Conservation (phyloP, 2,797 vertebrate genomes). For the Acanthornis magna region DNA sequence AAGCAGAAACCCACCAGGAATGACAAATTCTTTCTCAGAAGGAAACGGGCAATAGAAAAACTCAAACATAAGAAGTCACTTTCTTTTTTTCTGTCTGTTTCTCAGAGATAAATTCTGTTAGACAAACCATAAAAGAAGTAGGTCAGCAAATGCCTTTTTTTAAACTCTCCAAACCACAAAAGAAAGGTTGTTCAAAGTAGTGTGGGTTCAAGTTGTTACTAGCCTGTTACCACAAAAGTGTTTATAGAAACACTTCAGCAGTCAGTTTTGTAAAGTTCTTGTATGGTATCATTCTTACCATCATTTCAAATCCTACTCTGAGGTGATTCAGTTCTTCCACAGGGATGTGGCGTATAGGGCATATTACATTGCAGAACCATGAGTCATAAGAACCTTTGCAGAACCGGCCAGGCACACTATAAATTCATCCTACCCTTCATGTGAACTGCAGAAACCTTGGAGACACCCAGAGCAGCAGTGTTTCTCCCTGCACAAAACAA, state of each 20-base stretch:
- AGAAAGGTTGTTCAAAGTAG: neutral
- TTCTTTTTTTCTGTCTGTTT: neutral
- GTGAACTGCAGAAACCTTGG: slow-evolving; percentile 14
- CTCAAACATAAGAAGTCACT: neutral
- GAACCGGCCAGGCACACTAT: slow-evolving; percentile 51
- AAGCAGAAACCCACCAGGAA: neutral
- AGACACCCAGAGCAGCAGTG: neutral
- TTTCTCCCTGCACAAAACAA: neutral
- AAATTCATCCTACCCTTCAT: slow-evolving; percentile 35
- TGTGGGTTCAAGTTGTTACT: neutral
- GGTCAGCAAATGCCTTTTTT: neutral
- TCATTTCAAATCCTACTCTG: slow-evolving; percentile 26
- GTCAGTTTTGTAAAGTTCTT: slow-evolving; percentile 1
- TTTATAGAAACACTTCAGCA: slow-evolving; percentile 5
- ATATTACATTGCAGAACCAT: slow-evolving; percentile 10
- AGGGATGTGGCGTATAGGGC: slow-evolving; percentile 7
- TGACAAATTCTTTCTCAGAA: neutral
- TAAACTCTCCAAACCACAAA: neutral
- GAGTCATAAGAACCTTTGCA: slow-evolving; percentile 46
- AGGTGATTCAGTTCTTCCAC: slow-evolving; percentile 54
- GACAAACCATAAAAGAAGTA: neutral
- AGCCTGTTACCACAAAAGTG: slow-evolving; percentile 1
- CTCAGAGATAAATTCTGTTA: neutral
- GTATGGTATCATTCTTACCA: slow-evolving; percentile 11
- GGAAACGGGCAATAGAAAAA: neutral